Conservation (phyloP, 2,797 vertebrate species). For the Chelmon rostratus region DNA sequence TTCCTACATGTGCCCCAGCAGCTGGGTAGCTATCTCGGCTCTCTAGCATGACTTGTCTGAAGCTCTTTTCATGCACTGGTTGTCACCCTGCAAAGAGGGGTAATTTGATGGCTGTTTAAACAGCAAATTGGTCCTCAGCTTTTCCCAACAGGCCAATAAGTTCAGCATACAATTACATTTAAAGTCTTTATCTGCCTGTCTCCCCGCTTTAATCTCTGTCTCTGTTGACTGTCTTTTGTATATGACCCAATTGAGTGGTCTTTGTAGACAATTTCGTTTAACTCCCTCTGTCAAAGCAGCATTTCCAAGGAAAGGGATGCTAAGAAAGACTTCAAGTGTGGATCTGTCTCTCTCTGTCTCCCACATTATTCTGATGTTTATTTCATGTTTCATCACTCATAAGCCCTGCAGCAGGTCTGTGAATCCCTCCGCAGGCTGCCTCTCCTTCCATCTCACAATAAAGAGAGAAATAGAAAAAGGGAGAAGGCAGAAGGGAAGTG, state of each 20-base stretch:
- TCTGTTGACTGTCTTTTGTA: conserved; percentile 61
- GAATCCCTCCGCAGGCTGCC: conserved; percentile 51
- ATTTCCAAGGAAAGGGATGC: conserved; percentile 46
- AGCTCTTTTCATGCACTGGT: conserved; percentile 70
- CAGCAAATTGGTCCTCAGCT: conserved; percentile 76
- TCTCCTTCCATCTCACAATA: conserved; percentile 47
- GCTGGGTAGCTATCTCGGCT: conserved; percentile 60
- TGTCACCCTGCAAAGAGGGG: conserved; percentile 72
- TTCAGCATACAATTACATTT: conserved; percentile 79
- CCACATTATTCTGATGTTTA: conserved; percentile 77
- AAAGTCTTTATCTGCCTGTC: conserved; percentile 69
- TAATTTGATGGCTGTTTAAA: conserved; percentile 82
- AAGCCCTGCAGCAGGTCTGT: conserved; percentile 62
- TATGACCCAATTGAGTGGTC: conserved; percentile 60
- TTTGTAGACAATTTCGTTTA: conserved; percentile 65
- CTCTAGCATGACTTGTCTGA: conserved; percentile 69
- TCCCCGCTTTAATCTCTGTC: conserved; percentile 59
- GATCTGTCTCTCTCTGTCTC: conserved; percentile 12
- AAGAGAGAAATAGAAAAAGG: conserved; percentile 32
- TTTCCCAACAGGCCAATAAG: conserved; percentile 73
- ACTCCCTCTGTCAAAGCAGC: conserved; percentile 50
- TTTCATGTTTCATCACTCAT: conserved; percentile 77
- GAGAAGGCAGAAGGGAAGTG: conserved; percentile 16
- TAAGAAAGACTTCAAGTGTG: conserved; percentile 39
- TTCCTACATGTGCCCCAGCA: conserved; percentile 39